Percentiles rank a stretch among this genome's conserved stretches.
Conservation (phyloP, 2,888 invertebrate genomes). For the Lochmaea crataegi region DNA sequence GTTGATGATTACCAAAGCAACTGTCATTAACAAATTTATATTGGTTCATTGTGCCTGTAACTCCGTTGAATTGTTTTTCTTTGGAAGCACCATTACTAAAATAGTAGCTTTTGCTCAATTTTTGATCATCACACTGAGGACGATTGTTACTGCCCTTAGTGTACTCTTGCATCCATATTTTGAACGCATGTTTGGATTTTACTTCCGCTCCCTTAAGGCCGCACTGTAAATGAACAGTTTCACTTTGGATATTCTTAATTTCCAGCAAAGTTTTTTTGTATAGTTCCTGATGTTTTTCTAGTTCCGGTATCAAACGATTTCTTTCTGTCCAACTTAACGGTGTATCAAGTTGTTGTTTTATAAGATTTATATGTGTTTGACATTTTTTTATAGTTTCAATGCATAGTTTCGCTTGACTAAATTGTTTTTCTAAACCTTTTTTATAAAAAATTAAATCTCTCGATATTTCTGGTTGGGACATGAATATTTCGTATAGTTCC, state of each 20-base stretch:
- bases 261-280: constrained; percentile 55
- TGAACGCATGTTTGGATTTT: constrained; percentile 47
- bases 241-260: constrained; percentile 56
- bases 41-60: background rate
- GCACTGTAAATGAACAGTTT: constrained; percentile 56
- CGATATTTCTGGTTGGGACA: constrained; percentile 28
- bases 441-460: constrained; percentile 43
- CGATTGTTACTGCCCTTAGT: background rate
- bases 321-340: constrained; percentile 21
- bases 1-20: background rate
- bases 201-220: constrained; percentile 55
- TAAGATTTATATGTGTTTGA: constrained; percentile 56
- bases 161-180: constrained; percentile 30
- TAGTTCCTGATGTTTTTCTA: constrained; percentile 56
- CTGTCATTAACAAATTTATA: background rate
- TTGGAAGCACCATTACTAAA: background rate
- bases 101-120: background rate
- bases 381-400: constrained; percentile 55
- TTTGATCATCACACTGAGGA: background rate
- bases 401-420: constrained; percentile 53
- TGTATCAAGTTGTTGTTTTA: constrained; percentile 50
- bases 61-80: background rate
- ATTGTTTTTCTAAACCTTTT: constrained; percentile 51
- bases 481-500: constrained; percentile 34
- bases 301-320: constrained; percentile 30